These are phyloP conservation scores for Phortica magna DNA, from an alignment of 2,888 invertebrate genomes.

Conservation along the genomic window DNA sequence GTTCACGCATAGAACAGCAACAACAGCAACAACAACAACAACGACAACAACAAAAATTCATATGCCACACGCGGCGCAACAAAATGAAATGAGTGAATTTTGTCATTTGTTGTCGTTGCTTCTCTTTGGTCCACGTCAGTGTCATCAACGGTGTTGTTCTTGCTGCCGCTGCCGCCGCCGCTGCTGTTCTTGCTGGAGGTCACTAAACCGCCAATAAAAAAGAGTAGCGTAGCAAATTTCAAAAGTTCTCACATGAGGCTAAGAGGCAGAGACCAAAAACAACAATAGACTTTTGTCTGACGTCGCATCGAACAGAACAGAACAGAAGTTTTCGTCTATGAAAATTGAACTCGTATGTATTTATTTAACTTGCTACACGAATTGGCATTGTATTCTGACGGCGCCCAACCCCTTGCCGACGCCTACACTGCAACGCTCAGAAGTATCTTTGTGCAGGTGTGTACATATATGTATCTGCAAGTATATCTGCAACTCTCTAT, in stretches of 20 bases:
- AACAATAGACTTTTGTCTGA: conserved; percentile 15
- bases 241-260: conserved; percentile 7
- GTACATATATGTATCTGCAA: conserved; percentile 37
- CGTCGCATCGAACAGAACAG: conserved; percentile 35
- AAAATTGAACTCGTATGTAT: conserved; percentile 74
- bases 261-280: background rate
- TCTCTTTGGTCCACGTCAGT: conserved; percentile 20
- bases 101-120: conserved; percentile 53
- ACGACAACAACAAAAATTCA: background rate
- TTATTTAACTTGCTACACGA: conserved; percentile 7
- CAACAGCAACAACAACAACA: conserved; percentile 37
- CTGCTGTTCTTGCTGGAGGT: conserved; percentile 61
- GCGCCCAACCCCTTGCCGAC: no score
- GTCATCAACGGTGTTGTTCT: conserved; percentile 31
- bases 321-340: conserved; percentile 51
- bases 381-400: conserved; percentile 1
- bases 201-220: conserved; percentile 71
- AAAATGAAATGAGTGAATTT: conserved; percentile 2
- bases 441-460: background rate
- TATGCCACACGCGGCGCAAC: conserved; percentile 8
- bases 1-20: conserved; percentile 58
- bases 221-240: conserved; percentile 52
- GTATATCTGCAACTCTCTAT: conserved; percentile 8
- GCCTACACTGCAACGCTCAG: no score
- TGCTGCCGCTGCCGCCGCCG: conserved; percentile 45